Conservation (phyloP, 2,797 vertebrate species). For the Cirrhinus molitorella region DNA sequence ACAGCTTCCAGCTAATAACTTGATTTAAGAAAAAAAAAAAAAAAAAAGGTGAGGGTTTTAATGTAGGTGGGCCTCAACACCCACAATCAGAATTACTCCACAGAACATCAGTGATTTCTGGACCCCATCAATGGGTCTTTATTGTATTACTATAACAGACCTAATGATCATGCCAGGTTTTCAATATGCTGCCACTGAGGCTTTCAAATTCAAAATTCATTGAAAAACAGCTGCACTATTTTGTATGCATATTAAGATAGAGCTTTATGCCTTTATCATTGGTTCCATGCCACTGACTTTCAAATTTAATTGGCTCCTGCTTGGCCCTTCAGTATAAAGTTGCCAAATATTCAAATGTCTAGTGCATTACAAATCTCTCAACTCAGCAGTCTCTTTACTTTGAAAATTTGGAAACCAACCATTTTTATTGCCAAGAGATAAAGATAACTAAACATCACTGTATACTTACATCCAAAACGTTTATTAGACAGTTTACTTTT, state of each 20-base stretch:
- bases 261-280: constrained; percentile 31
- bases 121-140: background rate
- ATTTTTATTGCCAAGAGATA: background rate
- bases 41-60: background rate
- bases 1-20: background rate
- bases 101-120: constrained; percentile 6
- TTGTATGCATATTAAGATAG: constrained; percentile 8
- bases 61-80: constrained; percentile 20
- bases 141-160: background rate
- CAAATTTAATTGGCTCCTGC: constrained; percentile 32
- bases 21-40: no score
- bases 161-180: constrained; percentile 38
- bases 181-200: constrained; percentile 8
- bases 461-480: no score
- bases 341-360: constrained; percentile 40
- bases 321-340: background rate
- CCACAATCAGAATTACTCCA: background rate
- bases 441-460: background rate
- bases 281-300: constrained; percentile 32
- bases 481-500: no score
- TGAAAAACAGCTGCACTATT: constrained; percentile 38
- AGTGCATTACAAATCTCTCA: constrained; percentile 15
- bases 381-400: background rate
- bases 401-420: background rate
- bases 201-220: constrained; percentile 23